phyloP scores from a whole-genome alignment of 2,113 vertebrate genomes.

The Lepidothrix coronata region DNA sequence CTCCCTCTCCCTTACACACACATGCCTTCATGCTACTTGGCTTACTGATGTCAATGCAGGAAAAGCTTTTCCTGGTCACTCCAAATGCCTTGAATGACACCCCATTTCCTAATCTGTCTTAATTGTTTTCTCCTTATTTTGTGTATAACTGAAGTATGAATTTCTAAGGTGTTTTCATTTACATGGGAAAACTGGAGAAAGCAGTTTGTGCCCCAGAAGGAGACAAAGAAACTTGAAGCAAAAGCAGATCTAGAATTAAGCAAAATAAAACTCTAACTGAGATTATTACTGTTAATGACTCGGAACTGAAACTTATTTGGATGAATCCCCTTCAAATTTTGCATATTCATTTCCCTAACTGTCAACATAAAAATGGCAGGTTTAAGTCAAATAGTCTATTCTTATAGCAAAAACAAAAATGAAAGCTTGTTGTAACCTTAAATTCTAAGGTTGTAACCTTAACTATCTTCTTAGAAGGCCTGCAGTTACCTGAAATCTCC shows the following conservation, averaged over 20 bases:
- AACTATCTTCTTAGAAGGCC: neutral
- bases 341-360: neutral
- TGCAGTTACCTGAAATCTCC: neutral
- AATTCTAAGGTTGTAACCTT: neutral
- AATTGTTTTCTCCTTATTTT: neutral
- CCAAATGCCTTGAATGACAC: neutral
- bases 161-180: neutral
- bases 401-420: neutral
- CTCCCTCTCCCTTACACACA: neutral
- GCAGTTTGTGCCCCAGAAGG: neutral
- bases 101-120: neutral
- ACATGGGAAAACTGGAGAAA: neutral
- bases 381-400: neutral
- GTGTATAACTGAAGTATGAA: neutral
- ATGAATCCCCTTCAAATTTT: neutral
- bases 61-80: neutral
- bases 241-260: neutral
- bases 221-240: neutral
- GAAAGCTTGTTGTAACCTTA: neutral
- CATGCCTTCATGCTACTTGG: accelerated
- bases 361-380: neutral
- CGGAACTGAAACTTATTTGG: neutral
- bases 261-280: slow-evolving; percentile 1
- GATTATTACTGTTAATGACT: slow-evolving; percentile 2
- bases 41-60: neutral